A percentile compares a stretch with the other conserved stretches of the same genome.
Conservation (phyloP, 2,797 vertebrate species). For the Capromys pilorides region DNA sequence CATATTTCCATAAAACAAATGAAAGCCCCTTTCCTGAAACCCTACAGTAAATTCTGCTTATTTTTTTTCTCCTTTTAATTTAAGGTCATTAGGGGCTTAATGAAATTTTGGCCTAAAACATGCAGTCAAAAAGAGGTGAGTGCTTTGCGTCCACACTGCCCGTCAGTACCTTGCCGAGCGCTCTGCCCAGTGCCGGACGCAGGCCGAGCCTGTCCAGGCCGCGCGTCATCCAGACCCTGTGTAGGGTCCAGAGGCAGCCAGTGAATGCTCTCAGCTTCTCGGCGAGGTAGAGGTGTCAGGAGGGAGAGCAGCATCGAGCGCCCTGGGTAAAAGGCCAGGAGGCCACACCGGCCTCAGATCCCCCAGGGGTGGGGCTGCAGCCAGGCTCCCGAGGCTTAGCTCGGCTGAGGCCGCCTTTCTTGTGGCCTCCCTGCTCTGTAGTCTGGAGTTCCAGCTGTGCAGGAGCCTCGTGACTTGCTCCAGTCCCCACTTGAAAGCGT, state of each 20-base stretch:
- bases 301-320: neutral
- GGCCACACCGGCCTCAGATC: neutral
- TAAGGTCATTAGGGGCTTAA: constrained; percentile 98
- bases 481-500: neutral
- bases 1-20: constrained; percentile 17
- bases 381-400: neutral
- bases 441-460: neutral
- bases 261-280: neutral
- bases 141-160: neutral
- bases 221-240: neutral
- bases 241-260: neutral
- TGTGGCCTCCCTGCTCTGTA: neutral
- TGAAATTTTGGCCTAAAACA: constrained; percentile 99
- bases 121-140: constrained; percentile 99
- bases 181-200: neutral
- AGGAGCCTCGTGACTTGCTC: neutral
- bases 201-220: neutral
- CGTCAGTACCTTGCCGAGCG: neutral
- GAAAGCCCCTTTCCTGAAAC: neutral
- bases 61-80: constrained; percentile 71
- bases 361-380: neutral
- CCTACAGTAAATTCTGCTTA: constrained; percentile 47
- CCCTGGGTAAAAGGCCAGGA: neutral
- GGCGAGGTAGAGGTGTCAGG: neutral
- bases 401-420: neutral